Evolutionary conservation across 2,888 invertebrate species (phyloP).

Genomic region (Monopis laevigella): DNA sequence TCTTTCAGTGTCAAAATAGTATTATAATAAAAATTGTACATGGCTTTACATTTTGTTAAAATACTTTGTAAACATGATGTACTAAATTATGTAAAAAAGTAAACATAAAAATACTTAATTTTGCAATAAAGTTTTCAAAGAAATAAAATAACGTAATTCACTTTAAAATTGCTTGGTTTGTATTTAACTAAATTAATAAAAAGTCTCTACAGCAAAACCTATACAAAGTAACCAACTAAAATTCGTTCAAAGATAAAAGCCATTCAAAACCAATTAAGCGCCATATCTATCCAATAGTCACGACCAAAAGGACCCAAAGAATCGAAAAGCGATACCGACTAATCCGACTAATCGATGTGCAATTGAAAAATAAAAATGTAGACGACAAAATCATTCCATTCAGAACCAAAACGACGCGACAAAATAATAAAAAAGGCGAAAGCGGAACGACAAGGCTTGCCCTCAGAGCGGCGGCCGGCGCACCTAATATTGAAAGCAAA

Average conservation of each 20-base stretch:
- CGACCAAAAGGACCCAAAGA: constrained; percentile 58
- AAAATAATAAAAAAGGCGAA: constrained; percentile 56
- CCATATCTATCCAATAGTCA: too few relatives aligned
- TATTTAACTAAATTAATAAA: too few relatives aligned
- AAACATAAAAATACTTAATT: neutral
- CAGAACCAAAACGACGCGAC: constrained; percentile 66
- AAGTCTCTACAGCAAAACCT: too few relatives aligned
- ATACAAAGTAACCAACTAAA: too few relatives aligned
- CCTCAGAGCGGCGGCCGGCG: constrained; percentile 48
- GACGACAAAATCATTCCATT: constrained; percentile 67
- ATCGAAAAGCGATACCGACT: constrained; percentile 62
- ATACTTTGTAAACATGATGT: too few relatives aligned
- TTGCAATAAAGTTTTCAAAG: neutral
- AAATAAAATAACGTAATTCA: neutral
- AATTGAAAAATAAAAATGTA: constrained; percentile 70
- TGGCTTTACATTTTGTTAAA: too few relatives aligned
- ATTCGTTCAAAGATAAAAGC: too few relatives aligned
- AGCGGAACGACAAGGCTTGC: constrained; percentile 50
- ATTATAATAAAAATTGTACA: too few relatives aligned
- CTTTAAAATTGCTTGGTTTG: too few relatives aligned
- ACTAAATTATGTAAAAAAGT: neutral
- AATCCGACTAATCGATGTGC: constrained; percentile 66
- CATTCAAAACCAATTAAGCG: constrained; percentile 29
- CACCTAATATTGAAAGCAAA: constrained; percentile 67
- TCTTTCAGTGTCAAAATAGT: too few relatives aligned